Percentiles rank a stretch among this genome's conserved stretches.
Evolutionary conservation across 2,113 vertebrate genomes (phyloP).

Genomic region (Cephalopterus ornatus): DNA sequence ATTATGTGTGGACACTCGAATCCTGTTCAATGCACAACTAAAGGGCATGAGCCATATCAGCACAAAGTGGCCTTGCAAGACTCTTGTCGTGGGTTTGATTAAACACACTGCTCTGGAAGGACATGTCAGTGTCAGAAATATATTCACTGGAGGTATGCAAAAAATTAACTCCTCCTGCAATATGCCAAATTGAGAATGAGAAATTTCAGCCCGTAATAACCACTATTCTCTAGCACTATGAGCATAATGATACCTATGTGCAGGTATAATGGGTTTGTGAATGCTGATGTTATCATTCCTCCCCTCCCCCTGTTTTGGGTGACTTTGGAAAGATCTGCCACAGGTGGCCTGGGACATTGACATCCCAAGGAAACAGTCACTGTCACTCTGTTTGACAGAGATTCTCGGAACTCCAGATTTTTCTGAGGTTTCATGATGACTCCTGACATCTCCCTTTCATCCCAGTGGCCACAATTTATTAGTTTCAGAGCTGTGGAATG

Average conservation of each 20-base stretch:
- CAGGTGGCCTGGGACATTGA: accelerated
- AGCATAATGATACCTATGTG: accelerated
- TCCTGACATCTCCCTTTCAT: neutral
- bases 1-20: neutral
- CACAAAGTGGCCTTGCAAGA: neutral
- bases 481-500: neutral
- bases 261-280: neutral
- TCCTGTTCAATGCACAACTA: accelerated
- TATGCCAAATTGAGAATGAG: neutral
- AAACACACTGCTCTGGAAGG: neutral
- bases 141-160: neutral
- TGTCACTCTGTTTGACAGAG: neutral
- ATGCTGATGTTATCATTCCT: neutral
- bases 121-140: neutral
- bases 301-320: neutral
- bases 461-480: neutral
- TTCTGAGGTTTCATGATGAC: neutral
- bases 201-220: neutral
- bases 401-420: neutral
- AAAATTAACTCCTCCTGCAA: neutral
- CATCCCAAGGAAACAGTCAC: neutral
- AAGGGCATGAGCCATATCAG: neutral
- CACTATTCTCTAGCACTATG: neutral
- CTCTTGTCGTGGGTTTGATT: neutral
- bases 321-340: neutral